Base-by-base conservation (phyloP, 2,888 invertebrate species). In the Drosophila subquinaria region DNA sequence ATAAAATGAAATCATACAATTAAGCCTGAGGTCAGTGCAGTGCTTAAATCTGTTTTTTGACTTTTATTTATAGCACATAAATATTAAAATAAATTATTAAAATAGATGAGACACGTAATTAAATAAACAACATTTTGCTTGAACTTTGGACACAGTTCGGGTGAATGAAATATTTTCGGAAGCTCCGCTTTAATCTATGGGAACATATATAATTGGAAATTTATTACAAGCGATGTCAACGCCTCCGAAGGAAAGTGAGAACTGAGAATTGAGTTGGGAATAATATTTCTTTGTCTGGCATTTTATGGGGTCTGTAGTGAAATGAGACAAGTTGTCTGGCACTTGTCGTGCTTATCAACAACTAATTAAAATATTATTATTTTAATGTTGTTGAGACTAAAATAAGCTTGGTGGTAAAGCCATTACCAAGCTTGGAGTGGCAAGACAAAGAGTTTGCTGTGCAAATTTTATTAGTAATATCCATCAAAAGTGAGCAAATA, bases 191-290 rank as follows among this genome's bases (percentile, higher is more conserved):
- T 50, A 60, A 60, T 60, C 50, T 60, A n/a, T n/a, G n/a, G 1
- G n/a, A 4, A 38, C 66, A 82, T 51, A 79, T 70, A 88, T 89
- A 84, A 85, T 89, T 88, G 69, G 50, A 67, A 82, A 88, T 89
- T 89, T 89, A 86, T 86, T 89, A 71, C 66, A 53, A 57, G 38
- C 55, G 72, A 75, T 81, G 81, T 88, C 89, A 88, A 79, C 87
- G 69, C 81, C 63, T 64, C 51, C 52, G 27, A 62, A 57, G 36
- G 52, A 48, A 35, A 55, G 52, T 20, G 53, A 52, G 38, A 77
- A 62, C 4, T 23, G 23, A 23, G 23, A 23, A 23, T 4, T 23
- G 23, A 23, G n/a, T n/a, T n/a, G 57, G 35, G 15, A 62, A 48
- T 33, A 33, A 55, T 13, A 55, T 33, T 42, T 42, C 42, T 20